Evolutionary conservation across 2,888 invertebrate species (phyloP).

Genomic region (Epistrophella euchroma): DNA sequence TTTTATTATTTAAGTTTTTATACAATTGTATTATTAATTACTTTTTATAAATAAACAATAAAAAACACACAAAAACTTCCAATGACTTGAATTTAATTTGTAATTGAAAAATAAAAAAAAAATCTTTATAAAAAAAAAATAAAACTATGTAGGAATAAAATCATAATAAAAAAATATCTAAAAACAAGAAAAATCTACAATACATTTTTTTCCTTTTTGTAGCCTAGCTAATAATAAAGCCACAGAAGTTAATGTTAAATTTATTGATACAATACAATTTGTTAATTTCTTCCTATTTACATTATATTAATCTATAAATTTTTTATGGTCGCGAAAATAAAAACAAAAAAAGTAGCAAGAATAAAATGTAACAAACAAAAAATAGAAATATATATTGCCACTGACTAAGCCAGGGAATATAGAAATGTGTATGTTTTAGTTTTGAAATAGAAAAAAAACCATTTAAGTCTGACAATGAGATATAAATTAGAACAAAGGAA

Average conservation of each 20-base stretch:
- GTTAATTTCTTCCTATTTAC: constrained; percentile 64
- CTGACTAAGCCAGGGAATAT: constrained; percentile 4
- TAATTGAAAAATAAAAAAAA: constrained; percentile 20
- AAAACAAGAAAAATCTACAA: constrained; percentile 40
- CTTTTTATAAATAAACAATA: constrained; percentile 68
- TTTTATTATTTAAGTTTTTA: constrained; percentile 66
- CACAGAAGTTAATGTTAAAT: constrained; percentile 66
- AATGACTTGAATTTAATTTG: constrained; percentile 36
- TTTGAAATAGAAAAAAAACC: constrained; percentile 24
- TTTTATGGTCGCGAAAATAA: constrained; percentile 6
- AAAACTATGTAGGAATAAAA: constrained; percentile 40
- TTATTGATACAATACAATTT: constrained; percentile 65
- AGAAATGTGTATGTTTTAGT: constrained; percentile 37
- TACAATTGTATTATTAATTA: constrained; percentile 55
- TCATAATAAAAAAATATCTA: constrained; percentile 19
- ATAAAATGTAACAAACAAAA: constrained; percentile 33
- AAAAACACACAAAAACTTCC: constrained; percentile 70
- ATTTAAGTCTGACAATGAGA: constrained; percentile 6
- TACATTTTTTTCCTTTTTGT: constrained; percentile 21
- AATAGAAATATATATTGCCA: not conserved
- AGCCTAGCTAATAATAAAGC: constrained; percentile 70
- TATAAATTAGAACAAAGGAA: constrained; percentile 10
- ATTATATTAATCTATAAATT: constrained; percentile 46
- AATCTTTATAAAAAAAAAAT: constrained; percentile 46
- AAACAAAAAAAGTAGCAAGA: constrained; percentile 24